A percentile compares a stretch with the other conserved stretches of the same genome.
phyloP scores from a whole-genome alignment of 2,113 vertebrate species.

The Rhinolophus sinicus region DNA sequence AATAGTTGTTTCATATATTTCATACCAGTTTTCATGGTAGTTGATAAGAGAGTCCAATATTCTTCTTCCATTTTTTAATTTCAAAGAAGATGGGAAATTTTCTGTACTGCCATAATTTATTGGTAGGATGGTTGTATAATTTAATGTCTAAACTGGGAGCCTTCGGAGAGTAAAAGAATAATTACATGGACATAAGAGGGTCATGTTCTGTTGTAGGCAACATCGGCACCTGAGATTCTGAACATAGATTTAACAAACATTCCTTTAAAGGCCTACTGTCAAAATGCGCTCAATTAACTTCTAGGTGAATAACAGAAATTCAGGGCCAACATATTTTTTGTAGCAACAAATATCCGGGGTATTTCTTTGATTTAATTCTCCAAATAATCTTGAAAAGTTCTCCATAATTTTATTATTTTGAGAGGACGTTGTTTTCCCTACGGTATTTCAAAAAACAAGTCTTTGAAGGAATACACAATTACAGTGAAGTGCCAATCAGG shows the following conservation, averaged over 20 bases:
- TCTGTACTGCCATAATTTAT: not conserved
- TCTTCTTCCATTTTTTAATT: not conserved
- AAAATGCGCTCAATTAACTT: not conserved
- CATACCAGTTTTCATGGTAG: not conserved
- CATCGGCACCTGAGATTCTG: not conserved
- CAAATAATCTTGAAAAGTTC: not conserved
- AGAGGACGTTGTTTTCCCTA: not conserved
- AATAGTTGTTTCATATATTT: not conserved
- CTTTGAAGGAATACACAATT: not conserved
- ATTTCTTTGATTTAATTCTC: not conserved
- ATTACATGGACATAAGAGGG: not conserved
- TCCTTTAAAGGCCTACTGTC: not conserved
- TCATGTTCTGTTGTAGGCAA: not conserved
- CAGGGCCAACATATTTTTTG: not conserved
- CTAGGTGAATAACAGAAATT: not conserved
- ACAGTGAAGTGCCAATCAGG: not conserved
- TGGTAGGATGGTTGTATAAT: not conserved
- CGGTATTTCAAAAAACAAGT: not conserved
- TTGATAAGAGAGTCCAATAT: not conserved
- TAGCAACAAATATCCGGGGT: not conserved
- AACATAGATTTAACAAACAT: not conserved
- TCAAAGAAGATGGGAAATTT: not conserved
- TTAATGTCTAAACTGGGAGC: not conserved
- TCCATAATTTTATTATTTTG: not conserved
- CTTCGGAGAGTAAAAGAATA: not conserved